These are phyloP conservation scores for Gibbula magus DNA, from an alignment of 2,888 invertebrate species.

Conservation along the genomic window DNA sequence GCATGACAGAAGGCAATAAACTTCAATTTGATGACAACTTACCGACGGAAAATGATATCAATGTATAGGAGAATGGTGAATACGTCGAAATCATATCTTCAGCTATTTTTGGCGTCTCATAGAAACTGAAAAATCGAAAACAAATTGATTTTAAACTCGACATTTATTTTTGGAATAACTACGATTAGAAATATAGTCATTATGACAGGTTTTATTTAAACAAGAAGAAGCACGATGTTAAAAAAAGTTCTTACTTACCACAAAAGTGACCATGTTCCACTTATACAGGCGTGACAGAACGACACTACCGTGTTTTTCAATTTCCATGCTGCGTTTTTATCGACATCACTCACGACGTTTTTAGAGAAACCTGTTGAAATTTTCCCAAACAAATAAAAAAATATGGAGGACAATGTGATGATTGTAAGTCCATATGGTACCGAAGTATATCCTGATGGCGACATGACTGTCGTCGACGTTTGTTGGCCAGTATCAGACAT, in stretches of 20 bases:
- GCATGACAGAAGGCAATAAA: too few relatives aligned
- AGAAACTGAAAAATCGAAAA: conserved; percentile 72
- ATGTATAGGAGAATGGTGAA: conserved; percentile 70
- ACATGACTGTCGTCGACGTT: conserved; percentile 39
- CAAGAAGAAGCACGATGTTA: too few relatives aligned
- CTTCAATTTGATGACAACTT: conserved; percentile 46
- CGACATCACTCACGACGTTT: conserved; percentile 37
- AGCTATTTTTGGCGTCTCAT: conserved; percentile 74
- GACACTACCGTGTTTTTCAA: conserved; percentile 65
- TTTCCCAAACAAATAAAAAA: conserved; percentile 45
- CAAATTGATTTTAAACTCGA: neutral
- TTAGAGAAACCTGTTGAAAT: neutral
- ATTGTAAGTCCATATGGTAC: conserved; percentile 44
- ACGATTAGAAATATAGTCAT: too few relatives aligned
- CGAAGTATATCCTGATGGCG: conserved; percentile 48
- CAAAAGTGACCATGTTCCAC: conserved; percentile 52
- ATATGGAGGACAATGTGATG: conserved; percentile 40
- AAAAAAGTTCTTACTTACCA: conserved; percentile 47
- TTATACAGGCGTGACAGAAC: conserved; percentile 55
- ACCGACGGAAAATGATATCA: conserved; percentile 76
- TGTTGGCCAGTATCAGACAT: too few relatives aligned
- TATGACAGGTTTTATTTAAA: neutral
- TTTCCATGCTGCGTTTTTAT: conserved; percentile 49
- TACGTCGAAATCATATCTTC: conserved; percentile 75
- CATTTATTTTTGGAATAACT: too few relatives aligned